phyloP scores from a whole-genome alignment of 2,113 vertebrate species.

The Neotoma lepida region DNA sequence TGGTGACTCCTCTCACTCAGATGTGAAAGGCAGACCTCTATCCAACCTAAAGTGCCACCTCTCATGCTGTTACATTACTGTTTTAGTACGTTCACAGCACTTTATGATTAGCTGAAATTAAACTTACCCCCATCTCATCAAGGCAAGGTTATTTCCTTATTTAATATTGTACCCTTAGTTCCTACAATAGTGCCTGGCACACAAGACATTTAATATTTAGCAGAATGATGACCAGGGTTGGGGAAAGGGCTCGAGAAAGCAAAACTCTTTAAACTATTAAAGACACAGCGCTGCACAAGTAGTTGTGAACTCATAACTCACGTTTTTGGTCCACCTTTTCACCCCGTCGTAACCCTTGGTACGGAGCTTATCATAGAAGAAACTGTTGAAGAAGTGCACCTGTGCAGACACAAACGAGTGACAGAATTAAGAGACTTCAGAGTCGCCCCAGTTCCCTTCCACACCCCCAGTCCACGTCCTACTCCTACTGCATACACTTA shows the following conservation, averaged over 20 bases:
- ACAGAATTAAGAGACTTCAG: constrained; percentile 19
- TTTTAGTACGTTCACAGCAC: not conserved
- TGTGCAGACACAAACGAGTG: constrained; percentile 72
- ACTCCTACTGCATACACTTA: not conserved
- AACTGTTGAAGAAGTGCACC: constrained; percentile 98
- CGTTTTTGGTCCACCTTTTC: constrained; percentile 96
- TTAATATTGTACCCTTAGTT: not conserved
- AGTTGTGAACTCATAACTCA: constrained; percentile 80
- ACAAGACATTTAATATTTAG: not conserved
- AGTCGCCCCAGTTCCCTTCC: not conserved
- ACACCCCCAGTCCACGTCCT: not conserved
- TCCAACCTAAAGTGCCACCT: not conserved
- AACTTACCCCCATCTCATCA: not conserved
- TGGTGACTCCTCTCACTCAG: not conserved
- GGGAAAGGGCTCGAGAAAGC: constrained; percentile 34
- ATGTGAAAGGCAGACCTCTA: not conserved
- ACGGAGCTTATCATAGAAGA: constrained; percentile 95
- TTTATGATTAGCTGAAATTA: not conserved
- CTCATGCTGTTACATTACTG: not conserved
- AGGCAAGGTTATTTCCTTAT: not conserved
- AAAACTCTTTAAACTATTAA: constrained; percentile 8
- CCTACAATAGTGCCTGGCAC: not conserved
- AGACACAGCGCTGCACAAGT: not conserved
- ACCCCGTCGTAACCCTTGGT: constrained; percentile 96
- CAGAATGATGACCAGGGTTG: not conserved